Evolutionary conservation across 2,113 vertebrate species (phyloP).

Genomic region (Syrmaticus mikado): DNA sequence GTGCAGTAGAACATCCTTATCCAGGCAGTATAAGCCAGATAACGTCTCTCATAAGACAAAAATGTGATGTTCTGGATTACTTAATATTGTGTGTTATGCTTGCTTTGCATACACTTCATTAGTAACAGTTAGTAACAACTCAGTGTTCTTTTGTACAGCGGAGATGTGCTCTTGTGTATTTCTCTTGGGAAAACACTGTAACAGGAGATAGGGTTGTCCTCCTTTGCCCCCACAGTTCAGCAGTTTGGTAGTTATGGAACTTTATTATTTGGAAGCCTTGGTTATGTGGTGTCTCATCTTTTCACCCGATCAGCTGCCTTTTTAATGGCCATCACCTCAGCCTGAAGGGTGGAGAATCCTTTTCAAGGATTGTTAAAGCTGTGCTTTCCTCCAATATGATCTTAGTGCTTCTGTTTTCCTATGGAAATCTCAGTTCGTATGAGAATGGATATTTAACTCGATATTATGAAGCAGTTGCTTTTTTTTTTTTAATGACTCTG

Average conservation of each 20-base stretch:
- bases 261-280: background rate
- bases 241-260: background rate
- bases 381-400: background rate
- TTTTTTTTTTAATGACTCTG: background rate
- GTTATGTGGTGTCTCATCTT: background rate
- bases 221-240: accelerated
- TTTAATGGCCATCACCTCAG: background rate
- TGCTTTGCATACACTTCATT: conserved; percentile 42
- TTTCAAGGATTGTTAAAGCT: background rate
- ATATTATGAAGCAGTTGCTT: background rate
- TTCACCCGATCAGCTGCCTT: background rate
- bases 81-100: background rate
- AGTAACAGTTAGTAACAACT: background rate
- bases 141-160: background rate
- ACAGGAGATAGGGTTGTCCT: accelerated
- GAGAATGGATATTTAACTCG: background rate
- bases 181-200: background rate
- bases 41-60: background rate
- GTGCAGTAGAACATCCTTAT: conserved; percentile 32
- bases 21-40: conserved; percentile 27
- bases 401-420: background rate
- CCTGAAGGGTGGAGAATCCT: background rate
- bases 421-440: background rate
- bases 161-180: background rate
- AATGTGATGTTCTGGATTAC: conserved; percentile 2